Evolutionary conservation across 2,797 vertebrate species (phyloP), one percentile per base, ranked within the genome.

Genomic region (Helostoma temminkii): DNA sequence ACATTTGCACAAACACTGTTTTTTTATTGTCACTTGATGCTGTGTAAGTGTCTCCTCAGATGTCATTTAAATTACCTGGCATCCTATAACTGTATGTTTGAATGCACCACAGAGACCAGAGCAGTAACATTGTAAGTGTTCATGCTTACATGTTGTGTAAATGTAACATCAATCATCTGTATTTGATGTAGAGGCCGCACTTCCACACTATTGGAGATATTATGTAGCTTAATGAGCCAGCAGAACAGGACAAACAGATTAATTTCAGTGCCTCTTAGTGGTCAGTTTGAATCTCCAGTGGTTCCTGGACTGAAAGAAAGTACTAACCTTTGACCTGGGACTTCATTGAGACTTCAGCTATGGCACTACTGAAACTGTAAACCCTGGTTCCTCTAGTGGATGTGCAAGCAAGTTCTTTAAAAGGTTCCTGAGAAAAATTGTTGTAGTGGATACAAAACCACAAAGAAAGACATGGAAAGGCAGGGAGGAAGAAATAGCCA

Each of bases 101-200:
- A 71, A 21, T 12, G 9, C 6, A 1, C 45, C 12, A 0, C 15
- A 8, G 39, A 49, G 22, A 47, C 14, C 45, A 22, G 16, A 41
- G 16, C 15, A 30, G n/a, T 22, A 47, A 28, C 25, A 15, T 56
- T 43, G 15, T 26, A 56, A 36, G 12, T 39, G 1, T 28, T 19
- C 45, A 34, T 41, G 47, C 62, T 63, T 68, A 14, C 34, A 66
- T 59, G 47, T 34, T 19, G 45, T 41, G 16, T 11, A 36, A 56
- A 14, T 55, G 30, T 56, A n/a, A 8, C 28, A 53, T 67, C 11
- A 48, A 3, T 62, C 36, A 46, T 21, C 24, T 16, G 5, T 22
- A n/a, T 49, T 21, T 34, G 37, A 28, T 22, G 21, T 26, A 9
- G 10, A 25, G 41, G 10, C 22, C 16, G 12, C 25, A 9, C 16